Base-by-base conservation (phyloP, 2,797 vertebrate genomes). In the Atherinosoma microstoma region DNA sequence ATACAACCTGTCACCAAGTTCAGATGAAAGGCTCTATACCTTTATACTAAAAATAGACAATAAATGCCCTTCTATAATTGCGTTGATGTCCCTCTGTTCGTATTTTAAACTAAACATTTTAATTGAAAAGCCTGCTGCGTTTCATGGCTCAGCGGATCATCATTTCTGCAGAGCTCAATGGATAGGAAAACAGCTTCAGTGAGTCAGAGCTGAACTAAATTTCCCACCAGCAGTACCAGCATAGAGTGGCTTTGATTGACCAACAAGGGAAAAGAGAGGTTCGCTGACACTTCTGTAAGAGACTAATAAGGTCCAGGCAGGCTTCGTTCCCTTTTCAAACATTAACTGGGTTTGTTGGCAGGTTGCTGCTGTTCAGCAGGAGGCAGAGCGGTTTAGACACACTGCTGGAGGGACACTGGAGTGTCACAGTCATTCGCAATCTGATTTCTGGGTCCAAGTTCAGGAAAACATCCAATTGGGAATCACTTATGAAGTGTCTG, bases 401-500 rank as follows among this genome's bases (percentile, higher is more conserved):
- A 71, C 75, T 59, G 79, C 77, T 79, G 73, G 63, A 83, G 68
- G 77, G 78, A 73, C 80, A 66, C 59, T 15, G 60, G 61, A 60
- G 75, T 79, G 80, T 83, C 87, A 78, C 82, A 76, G 82, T 84
- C 75, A 57, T 38, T 82, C 77, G 78, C 70, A 58, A 81, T 88
- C 83, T 83, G 80, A 86, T 91, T 87, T 78, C 75, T 74, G 73
- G 76, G 78, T 77, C 74, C 71, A 12, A 13, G 67, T 85, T 87
- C 79, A 83, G 84, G 76, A 85, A 82, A 82, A 75, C 56, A 4
- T 90, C 87, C 88, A 84, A 87, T 75, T 87, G 91, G 86, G 88
- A 90, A 84, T 88, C 89, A 84, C 83, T 92, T 89, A 84, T 86
- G 79, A 89, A 85, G 83, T 89, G 89, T 81, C 85, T 83, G 57